phyloP scores from a whole-genome alignment of 2,888 invertebrate genomes.

The Anoplius nigerrimus region DNA sequence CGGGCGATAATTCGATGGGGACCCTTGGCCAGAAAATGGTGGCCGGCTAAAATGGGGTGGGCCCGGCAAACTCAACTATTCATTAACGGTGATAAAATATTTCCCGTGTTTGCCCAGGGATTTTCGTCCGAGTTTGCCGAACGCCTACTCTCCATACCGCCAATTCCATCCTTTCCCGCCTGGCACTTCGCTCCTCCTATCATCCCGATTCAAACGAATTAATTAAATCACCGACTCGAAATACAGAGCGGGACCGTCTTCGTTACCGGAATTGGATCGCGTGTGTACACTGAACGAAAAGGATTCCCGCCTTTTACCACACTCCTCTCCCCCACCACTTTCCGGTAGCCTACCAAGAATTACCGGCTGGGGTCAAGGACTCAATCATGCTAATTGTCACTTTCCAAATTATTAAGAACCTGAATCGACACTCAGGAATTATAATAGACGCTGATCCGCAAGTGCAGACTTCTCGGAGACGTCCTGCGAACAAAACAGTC shows the following conservation, averaged over 20 bases:
- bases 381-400: conserved; percentile 45
- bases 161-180: background rate
- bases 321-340: no score
- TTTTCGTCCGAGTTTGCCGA: background rate
- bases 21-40: no score
- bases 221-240: conserved; percentile 43
- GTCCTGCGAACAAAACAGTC: no score
- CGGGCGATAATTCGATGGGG: no score
- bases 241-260: no score
- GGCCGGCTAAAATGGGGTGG: no score
- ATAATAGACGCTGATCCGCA: no score
- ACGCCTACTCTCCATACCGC: background rate
- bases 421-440: no score
- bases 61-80: no score
- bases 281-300: conserved; percentile 1
- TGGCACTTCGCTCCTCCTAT: conserved; percentile 22
- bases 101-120: conserved; percentile 31
- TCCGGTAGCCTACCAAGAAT: no score
- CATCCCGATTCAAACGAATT: conserved; percentile 32
- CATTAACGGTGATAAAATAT: conserved; percentile 34
- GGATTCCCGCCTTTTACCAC: no score
- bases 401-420: conserved; percentile 1
- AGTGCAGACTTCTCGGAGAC: no score
- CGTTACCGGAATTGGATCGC: background rate
- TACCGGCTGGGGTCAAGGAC: conserved; percentile 28